Conservation (phyloP, 2,113 vertebrate species). For the Bubo scandiacus region DNA sequence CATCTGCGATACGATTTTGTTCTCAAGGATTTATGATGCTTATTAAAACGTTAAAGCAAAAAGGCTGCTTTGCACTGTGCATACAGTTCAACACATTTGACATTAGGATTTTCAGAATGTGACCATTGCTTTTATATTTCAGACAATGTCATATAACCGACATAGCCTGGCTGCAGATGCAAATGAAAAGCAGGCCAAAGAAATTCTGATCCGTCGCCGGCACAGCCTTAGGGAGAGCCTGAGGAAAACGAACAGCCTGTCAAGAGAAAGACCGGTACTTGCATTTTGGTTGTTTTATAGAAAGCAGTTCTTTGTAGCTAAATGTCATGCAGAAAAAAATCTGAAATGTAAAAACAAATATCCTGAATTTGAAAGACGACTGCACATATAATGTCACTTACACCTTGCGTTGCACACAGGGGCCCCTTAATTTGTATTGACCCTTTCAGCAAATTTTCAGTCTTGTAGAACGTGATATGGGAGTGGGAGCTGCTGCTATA, state of each 20-base stretch:
- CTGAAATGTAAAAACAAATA: background rate
- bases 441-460: background rate
- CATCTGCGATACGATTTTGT: background rate
- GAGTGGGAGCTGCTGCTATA: background rate
- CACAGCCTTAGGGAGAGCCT: conserved; percentile 88
- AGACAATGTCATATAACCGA: conserved; percentile 91
- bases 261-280: conserved; percentile 76
- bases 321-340: background rate
- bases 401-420: background rate
- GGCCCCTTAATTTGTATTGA: background rate
- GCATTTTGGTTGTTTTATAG: background rate
- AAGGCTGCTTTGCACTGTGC: background rate
- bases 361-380: background rate
- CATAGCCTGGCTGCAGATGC: conserved; percentile 83
- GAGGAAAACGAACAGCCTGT: conserved; percentile 79
- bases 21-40: background rate
- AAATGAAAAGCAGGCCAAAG: conserved; percentile 83
- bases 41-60: background rate
- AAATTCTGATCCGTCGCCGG: conserved; percentile 92
- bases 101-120: background rate
- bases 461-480: background rate
- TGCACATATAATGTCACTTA: background rate
- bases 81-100: background rate
- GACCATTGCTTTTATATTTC: conserved; percentile 28
- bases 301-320: background rate